Evolutionary conservation across 2,888 invertebrate species (phyloP).

Genomic region (Torymus texanus): DNA sequence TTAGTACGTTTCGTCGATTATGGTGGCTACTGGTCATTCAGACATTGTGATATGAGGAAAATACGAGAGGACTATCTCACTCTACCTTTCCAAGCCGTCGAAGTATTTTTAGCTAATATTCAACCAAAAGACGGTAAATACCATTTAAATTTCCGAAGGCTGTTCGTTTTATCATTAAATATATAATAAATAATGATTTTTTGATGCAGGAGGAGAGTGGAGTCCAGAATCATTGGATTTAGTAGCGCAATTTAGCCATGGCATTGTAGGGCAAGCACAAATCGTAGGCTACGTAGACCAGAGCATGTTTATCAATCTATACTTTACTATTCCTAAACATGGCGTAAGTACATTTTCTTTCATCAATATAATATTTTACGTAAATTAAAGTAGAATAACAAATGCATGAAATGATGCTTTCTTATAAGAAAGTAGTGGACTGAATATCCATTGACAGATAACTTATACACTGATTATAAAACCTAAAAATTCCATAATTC

Average conservation of each 20-base stretch:
- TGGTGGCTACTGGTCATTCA: conserved; percentile 92
- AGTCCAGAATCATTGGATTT: conserved; percentile 85
- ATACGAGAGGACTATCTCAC: conserved; percentile 95
- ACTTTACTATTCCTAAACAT: conserved; percentile 86
- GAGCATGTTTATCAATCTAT: conserved; percentile 86
- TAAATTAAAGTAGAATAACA: too few relatives aligned
- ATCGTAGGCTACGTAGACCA: conserved; percentile 89
- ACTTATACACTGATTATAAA: conserved; percentile 31
- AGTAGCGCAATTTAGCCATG: conserved; percentile 87
- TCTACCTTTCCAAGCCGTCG: conserved; percentile 97
- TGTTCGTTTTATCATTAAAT: not conserved
- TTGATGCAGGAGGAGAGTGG: conserved; percentile 78
- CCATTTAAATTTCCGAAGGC: too few relatives aligned
- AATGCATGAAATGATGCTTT: conserved; percentile 39
- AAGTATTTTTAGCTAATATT: conserved; percentile 94
- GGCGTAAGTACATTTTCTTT: conserved; percentile 78
- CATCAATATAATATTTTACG: not conserved
- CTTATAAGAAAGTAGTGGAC: conserved; percentile 54
- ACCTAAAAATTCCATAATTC: not conserved
- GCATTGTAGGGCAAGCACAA: conserved; percentile 91
- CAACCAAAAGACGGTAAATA: conserved; percentile 83
- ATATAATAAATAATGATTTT: conserved; percentile 52
- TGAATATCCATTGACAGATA: conserved; percentile 42
- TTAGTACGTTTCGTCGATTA: conserved; percentile 95
- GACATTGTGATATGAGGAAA: conserved; percentile 88